Percentiles rank a stretch among this genome's conserved stretches.
phyloP scores from a whole-genome alignment of 2,888 invertebrate genomes.

The Pseudeuparius sepicola region DNA sequence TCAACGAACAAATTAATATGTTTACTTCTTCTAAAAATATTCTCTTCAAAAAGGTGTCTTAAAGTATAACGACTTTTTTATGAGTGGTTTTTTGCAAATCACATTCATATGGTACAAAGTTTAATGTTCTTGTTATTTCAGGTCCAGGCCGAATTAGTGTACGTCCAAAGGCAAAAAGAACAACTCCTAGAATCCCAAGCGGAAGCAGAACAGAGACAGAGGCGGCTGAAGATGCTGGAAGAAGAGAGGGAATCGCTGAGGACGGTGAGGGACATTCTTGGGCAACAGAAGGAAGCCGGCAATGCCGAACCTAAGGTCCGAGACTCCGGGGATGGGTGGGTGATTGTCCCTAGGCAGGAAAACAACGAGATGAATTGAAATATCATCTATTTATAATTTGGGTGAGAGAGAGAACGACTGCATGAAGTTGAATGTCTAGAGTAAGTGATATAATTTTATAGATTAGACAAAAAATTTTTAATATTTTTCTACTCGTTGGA shows the following conservation, averaged over 20 bases:
- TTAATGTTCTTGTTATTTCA: conserved; percentile 28
- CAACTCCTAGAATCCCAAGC: conserved; percentile 60
- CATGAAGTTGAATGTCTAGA: not conserved
- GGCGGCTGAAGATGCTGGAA: conserved; percentile 35
- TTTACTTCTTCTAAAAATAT: too few relatives aligned
- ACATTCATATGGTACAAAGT: too few relatives aligned
- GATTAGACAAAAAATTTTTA: too few relatives aligned
- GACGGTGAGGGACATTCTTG: conserved; percentile 55
- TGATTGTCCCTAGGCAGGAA: conserved; percentile 29
- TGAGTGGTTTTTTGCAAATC: too few relatives aligned
- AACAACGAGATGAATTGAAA: conserved; percentile 1
- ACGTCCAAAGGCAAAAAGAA: conserved; percentile 67
- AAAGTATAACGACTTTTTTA: too few relatives aligned
- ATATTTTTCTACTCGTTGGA: too few relatives aligned
- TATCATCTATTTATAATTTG: not conserved
- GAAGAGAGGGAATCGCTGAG: conserved; percentile 51
- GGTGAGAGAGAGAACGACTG: too few relatives aligned
- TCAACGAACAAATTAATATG: too few relatives aligned
- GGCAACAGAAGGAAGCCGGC: conserved; percentile 48
- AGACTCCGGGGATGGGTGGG: conserved; percentile 28
- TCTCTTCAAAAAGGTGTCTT: too few relatives aligned
- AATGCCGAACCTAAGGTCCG: conserved; percentile 19
- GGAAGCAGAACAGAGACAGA: conserved; percentile 35
- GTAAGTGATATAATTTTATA: too few relatives aligned
- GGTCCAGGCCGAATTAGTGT: conserved; percentile 75